Conservation (phyloP, 2,797 vertebrate genomes). For the Phalloptychus januarius region DNA sequence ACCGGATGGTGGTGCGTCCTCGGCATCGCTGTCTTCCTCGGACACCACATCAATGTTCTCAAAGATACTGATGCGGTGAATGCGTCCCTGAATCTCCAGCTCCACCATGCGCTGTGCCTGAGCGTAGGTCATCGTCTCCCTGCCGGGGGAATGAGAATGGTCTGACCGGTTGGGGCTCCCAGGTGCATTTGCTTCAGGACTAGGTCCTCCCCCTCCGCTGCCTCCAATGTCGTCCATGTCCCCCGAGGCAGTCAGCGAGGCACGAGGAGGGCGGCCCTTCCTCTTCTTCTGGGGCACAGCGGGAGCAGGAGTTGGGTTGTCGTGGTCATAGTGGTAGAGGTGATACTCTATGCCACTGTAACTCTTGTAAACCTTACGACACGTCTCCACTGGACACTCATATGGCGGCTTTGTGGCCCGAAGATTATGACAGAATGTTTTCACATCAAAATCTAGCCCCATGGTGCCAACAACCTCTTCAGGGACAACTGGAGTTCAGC, state of each 20-base stretch:
- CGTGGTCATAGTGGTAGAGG: slow-evolving; percentile 98
- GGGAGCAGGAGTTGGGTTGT: slow-evolving; percentile 91
- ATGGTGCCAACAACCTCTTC: slow-evolving; percentile 82
- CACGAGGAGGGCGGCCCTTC: slow-evolving; percentile 94
- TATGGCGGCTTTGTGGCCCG: slow-evolving; percentile 97
- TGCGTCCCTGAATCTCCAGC: slow-evolving; percentile 93
- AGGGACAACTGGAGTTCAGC: slow-evolving; percentile 61
- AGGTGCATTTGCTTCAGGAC: slow-evolving; percentile 81
- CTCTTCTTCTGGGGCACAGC: slow-evolving; percentile 91
- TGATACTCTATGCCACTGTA: slow-evolving; percentile 99
- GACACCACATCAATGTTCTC: slow-evolving; percentile 97
- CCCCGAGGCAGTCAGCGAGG: slow-evolving; percentile 80
- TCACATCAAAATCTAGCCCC: slow-evolving; percentile 98
- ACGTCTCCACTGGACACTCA: slow-evolving; percentile 95
- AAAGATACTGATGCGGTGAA: slow-evolving; percentile 98
- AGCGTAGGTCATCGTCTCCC: slow-evolving; percentile 98
- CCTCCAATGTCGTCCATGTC: slow-evolving; percentile 79
- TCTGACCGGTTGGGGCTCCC: slow-evolving; percentile 92
- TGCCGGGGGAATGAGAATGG: slow-evolving; percentile 90
- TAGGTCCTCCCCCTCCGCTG: slow-evolving; percentile 79
- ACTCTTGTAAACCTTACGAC: slow-evolving; percentile 98
- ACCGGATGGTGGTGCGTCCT: slow-evolving; percentile 68
- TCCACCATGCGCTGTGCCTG: slow-evolving; percentile 98
- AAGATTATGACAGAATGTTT: slow-evolving; percentile 98
- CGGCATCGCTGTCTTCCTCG: slow-evolving; percentile 88